These are phyloP conservation scores for Sphaerodactylus townsendi DNA, from an alignment of 2,113 vertebrate genomes.

Conservation along the genomic window DNA sequence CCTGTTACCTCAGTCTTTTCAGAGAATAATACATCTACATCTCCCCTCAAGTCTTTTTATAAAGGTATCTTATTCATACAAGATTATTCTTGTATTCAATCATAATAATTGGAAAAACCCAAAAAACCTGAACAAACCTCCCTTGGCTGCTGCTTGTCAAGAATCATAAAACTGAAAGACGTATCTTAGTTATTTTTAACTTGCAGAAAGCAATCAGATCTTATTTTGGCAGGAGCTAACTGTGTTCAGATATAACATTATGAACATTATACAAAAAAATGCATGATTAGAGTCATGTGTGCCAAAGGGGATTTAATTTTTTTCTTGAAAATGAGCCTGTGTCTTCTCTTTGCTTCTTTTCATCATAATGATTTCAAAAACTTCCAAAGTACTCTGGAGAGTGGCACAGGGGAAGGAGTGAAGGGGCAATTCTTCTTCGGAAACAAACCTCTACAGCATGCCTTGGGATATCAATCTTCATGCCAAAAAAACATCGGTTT, in stretches of 20 bases:
- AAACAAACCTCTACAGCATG: neutral
- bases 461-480: neutral
- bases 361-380: neutral
- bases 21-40: neutral
- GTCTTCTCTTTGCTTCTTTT: neutral
- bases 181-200: neutral
- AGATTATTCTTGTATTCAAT: conserved; percentile 4
- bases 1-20: neutral
- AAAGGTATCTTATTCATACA: neutral
- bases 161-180: conserved; percentile 10
- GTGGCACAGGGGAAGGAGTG: too few relatives aligned
- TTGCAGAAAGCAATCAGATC: neutral
- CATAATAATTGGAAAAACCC: neutral
- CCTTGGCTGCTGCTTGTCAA: neutral
- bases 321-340: too few relatives aligned
- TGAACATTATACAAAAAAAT: neutral
- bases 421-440: neutral
- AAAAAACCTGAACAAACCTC: neutral
- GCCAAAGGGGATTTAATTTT: neutral
- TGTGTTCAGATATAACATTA: neutral
- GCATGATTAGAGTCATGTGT: neutral
- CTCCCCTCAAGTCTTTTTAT: conserved; percentile 2
- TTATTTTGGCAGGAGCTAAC: neutral
- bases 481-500: neutral
- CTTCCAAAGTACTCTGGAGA: neutral